A percentile compares a stretch with the other conserved stretches of the same genome.
These are phyloP conservation scores for Linnaemya tessellans DNA, from an alignment of 2,888 invertebrate genomes.

Conservation along the genomic window DNA sequence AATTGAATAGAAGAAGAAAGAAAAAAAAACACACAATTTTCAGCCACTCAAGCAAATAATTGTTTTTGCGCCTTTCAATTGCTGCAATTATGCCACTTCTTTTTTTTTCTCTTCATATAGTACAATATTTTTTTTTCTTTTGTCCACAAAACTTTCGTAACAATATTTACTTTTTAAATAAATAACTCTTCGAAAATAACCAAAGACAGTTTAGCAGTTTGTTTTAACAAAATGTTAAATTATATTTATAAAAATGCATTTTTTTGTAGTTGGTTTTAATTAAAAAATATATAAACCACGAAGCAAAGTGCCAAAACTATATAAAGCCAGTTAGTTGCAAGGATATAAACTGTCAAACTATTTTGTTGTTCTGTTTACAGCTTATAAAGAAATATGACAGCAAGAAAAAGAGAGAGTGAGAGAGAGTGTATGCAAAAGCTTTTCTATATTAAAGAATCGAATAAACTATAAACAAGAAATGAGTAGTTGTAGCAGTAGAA, in stretches of 20 bases:
- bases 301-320: conserved; percentile 69
- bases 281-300: conserved; percentile 48
- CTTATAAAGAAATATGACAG: background rate
- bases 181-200: background rate
- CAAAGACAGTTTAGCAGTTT: background rate
- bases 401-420: background rate
- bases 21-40: conserved; percentile 20
- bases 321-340: conserved; percentile 74
- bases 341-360: conserved; percentile 74
- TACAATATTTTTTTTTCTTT: background rate
- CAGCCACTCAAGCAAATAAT: conserved; percentile 20
- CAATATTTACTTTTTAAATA: conserved; percentile 12
- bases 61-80: conserved; percentile 50
- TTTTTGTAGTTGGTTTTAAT: conserved; percentile 7
- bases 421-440: conserved; percentile 19
- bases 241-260: background rate
- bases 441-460: conserved; percentile 8
- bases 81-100: conserved; percentile 5
- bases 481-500: background rate
- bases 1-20: too few relatives aligned
- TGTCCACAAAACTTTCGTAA: background rate
- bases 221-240: background rate
- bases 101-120: background rate
- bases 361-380: conserved; percentile 52
- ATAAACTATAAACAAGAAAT: background rate